Evolutionary conservation across 2,888 invertebrate species (phyloP).

Genomic region (Brassicogethes aeneus): DNA sequence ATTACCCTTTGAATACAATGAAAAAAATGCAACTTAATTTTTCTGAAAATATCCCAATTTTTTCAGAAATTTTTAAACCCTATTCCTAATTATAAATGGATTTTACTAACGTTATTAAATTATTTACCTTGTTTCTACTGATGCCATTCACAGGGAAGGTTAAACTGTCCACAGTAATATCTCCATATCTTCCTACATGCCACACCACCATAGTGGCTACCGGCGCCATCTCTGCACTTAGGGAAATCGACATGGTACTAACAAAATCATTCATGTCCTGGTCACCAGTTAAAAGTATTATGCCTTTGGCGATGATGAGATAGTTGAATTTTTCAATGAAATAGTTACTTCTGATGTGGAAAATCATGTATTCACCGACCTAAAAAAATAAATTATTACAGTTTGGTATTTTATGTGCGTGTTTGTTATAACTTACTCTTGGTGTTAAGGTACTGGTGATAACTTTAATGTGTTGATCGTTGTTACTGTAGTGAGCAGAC

Average conservation of each 20-base stretch:
- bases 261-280: constrained; percentile 73
- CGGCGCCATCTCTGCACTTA: constrained; percentile 88
- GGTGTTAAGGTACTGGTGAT: constrained; percentile 76
- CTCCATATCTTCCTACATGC: constrained; percentile 72
- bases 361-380: constrained; percentile 90
- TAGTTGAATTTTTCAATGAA: constrained; percentile 85
- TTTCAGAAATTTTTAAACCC: too few relatives aligned
- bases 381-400: too few relatives aligned
- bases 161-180: constrained; percentile 83
- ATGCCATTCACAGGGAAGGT: constrained; percentile 97
- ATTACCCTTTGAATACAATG: too few relatives aligned
- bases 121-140: constrained; percentile 72
- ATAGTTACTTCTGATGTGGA: constrained; percentile 88
- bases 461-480: constrained; percentile 76
- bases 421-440: constrained; percentile 54
- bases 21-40: too few relatives aligned
- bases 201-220: constrained; percentile 85
- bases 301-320: constrained; percentile 86
- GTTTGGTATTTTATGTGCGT: too few relatives aligned
- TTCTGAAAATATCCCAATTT: too few relatives aligned
- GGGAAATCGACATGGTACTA: constrained; percentile 70
- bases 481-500: constrained; percentile 71
- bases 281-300: constrained; percentile 75
- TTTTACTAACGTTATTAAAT: not conserved
- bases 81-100: not conserved